Evolutionary conservation across 1,140 invertebrate species (phyloP).

Genomic region (Drosophila watanabei): DNA sequence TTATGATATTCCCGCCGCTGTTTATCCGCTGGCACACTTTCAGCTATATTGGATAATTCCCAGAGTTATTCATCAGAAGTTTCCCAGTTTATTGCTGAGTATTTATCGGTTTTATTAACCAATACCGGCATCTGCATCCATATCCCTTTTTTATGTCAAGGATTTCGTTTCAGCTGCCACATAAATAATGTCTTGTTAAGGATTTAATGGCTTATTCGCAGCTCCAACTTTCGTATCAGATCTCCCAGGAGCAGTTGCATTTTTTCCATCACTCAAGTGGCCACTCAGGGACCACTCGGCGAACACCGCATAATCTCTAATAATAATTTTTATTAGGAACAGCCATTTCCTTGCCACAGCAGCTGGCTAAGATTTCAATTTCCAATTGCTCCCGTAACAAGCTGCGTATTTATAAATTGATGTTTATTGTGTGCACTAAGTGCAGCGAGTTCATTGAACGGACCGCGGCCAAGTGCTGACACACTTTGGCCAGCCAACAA

Average conservation of each 20-base stretch:
- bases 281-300: slow-evolving; percentile 44
- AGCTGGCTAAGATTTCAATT: slow-evolving; percentile 51
- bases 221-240: slow-evolving; percentile 16
- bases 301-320: slow-evolving; percentile 58
- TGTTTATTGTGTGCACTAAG: slow-evolving; percentile 78
- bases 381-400: slow-evolving; percentile 71
- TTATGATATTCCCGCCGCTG: slow-evolving; percentile 47
- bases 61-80: background rate
- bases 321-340: slow-evolving; percentile 64
- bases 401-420: slow-evolving; percentile 70
- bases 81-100: background rate
- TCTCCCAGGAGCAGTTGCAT: slow-evolving; percentile 24
- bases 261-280: slow-evolving; percentile 65
- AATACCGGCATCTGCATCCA: background rate
- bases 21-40: slow-evolving; percentile 54
- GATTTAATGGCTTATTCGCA: slow-evolving; percentile 29
- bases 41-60: background rate
- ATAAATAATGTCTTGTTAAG: slow-evolving; percentile 23
- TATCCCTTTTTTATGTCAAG: slow-evolving; percentile 20
- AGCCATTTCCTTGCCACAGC: slow-evolving; percentile 56
- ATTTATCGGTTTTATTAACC: background rate
- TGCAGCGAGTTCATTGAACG: slow-evolving; percentile 76
- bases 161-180: slow-evolving; percentile 15
- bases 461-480: slow-evolving; percentile 64
- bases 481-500: slow-evolving; percentile 63